A percentile compares a stretch with the other conserved stretches of the same genome.
phyloP scores from a whole-genome alignment of 2,888 invertebrate species.

The Agrotis segetum region DNA sequence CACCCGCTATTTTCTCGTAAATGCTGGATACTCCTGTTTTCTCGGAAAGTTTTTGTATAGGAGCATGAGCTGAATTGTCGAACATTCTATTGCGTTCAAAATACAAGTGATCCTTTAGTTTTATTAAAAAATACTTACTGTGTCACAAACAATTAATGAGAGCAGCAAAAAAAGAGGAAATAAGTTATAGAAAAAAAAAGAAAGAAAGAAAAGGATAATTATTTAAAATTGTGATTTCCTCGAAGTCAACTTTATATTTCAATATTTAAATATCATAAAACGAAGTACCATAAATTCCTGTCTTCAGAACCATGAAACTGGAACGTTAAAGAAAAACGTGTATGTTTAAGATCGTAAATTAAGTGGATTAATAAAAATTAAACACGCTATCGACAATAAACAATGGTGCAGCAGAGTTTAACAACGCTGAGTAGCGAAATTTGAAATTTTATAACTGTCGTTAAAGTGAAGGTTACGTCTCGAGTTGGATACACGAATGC shows the following conservation, averaged over 20 bases:
- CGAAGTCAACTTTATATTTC: conserved; percentile 8
- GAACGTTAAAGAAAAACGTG: conserved; percentile 42
- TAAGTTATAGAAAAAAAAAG: too few relatives aligned
- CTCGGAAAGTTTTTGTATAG: not conserved
- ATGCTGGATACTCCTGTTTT: not conserved
- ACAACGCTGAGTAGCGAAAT: conserved; percentile 81
- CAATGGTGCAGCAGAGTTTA: conserved; percentile 67
- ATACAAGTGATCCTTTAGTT: too few relatives aligned
- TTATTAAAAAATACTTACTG: too few relatives aligned
- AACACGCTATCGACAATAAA: conserved; percentile 66
- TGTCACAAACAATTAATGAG: too few relatives aligned
- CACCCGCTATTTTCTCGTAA: conserved; percentile 8
- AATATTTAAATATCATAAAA: conserved; percentile 41
- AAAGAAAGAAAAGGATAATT: too few relatives aligned
- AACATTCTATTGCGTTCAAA: not conserved
- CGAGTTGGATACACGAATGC: conserved; percentile 77
- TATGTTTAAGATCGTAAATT: conserved; percentile 59
- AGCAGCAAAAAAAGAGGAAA: too few relatives aligned
- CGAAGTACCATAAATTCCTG: conserved; percentile 27
- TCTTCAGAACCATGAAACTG: conserved; percentile 45
- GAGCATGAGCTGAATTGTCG: not conserved
- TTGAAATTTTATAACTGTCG: conserved; percentile 86
- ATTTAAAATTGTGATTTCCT: not conserved
- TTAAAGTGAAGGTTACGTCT: conserved; percentile 85
- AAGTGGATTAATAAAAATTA: conserved; percentile 66